phyloP scores from a whole-genome alignment of 1,140 invertebrate genomes.

The Heliconius congener region DNA sequence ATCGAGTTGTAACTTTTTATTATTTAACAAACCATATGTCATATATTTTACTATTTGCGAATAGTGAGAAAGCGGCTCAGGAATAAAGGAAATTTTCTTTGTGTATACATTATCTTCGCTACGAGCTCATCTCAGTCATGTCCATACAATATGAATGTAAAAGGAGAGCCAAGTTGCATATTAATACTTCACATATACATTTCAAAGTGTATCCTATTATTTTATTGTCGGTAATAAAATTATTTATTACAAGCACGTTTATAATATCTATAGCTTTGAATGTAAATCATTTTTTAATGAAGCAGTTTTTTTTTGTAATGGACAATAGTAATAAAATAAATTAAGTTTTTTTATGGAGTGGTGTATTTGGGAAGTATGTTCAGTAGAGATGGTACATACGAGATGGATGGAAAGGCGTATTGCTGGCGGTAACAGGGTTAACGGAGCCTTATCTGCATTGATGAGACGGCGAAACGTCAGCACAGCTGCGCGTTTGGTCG shows the following conservation, averaged over 20 bases:
- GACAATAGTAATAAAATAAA: no score
- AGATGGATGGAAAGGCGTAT: no score
- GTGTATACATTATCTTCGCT: constrained; percentile 22
- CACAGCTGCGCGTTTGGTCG: no score
- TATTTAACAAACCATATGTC: background rate
- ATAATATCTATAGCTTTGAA: background rate
- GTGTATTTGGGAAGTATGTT: no score
- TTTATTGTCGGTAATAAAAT: constrained; percentile 5
- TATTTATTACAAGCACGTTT: background rate
- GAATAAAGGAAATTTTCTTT: constrained; percentile 34
- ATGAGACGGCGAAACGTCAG: no score
- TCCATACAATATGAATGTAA: constrained; percentile 7
- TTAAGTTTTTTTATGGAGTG: no score
- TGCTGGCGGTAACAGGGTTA: no score
- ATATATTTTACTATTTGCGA: constrained; percentile 32
- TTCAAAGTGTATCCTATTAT: background rate
- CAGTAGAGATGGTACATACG: no score
- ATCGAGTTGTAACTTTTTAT: background rate
- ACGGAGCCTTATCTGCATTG: no score
- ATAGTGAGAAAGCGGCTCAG: constrained; percentile 36
- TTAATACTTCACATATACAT: background rate
- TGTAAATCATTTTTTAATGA: constrained; percentile 1
- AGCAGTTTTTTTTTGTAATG: background rate
- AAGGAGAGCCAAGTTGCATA: constrained; percentile 10
- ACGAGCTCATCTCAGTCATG: constrained; percentile 7